Evolutionary conservation across 1,140 invertebrate genomes (phyloP), one percentile per base, ranked within the genome.

Genomic region (Drosophila elegans): DNA sequence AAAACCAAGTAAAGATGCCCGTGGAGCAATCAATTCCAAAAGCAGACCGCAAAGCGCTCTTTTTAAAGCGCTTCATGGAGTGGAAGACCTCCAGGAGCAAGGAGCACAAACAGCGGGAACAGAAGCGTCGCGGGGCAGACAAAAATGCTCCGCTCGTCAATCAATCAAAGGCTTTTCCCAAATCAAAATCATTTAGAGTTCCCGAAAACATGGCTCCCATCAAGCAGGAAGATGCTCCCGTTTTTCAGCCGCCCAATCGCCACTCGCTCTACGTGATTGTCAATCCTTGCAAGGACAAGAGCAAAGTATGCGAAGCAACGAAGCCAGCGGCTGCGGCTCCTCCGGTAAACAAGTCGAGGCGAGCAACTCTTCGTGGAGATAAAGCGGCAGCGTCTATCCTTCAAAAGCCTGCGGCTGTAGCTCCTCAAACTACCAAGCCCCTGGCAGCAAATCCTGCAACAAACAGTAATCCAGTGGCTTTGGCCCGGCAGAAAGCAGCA

Each of bases 211-310:
- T 45, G 21, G 25, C 21, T 32, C 3, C 48, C 13, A 10, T 3
- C 21, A 11, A 42, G 10, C 34, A 36, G 21, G 7, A 25, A 9
- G 12, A 12, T 5, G 32, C 7, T 21, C 6, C 46, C 32, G 29
- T 25, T 0, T 75, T 75, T 9, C 38, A 44, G 3, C 16, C 42
- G 11, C 25, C 39, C 2, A 76, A 73, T 12, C 52, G 78, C 2
- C 45, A n/a, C 0, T 80, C 78, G 0, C 25, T 80, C 0, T 80
- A 80, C 10, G 42, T 76, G 3, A 21, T 80, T 10, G 54, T 59
- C 11, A 59, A 80, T 36, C 29, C 13, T 16, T 7, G 29, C 29
- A 74, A 45, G 5, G 13, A 0, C 4, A 79, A 67, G 25, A 12
- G 7, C 1, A 54, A 42, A 46, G 9, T 1, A n/a, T n/a, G 29